Percentiles rank a stretch among this genome's conserved stretches.
Conservation (phyloP, 2,888 invertebrate species). For the Ischnura elegans region DNA sequence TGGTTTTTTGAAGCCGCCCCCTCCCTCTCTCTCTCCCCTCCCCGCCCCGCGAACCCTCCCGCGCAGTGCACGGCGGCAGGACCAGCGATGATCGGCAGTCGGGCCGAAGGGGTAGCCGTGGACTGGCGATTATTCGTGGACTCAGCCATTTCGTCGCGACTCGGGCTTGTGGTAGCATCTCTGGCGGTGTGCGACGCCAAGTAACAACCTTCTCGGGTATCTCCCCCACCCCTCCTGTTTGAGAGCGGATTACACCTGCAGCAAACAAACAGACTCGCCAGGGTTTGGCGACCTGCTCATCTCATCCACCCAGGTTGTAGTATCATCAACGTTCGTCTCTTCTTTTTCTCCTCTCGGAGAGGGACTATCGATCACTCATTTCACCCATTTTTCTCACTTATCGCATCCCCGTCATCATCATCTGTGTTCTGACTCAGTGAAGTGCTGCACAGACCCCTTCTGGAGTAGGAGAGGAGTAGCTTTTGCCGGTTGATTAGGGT, state of each 20-base stretch:
- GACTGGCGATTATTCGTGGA: not conserved
- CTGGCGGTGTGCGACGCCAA: not conserved
- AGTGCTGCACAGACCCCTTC: not conserved
- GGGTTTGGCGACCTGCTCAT: not conserved
- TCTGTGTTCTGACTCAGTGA: not conserved
- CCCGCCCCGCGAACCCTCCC: not conserved
- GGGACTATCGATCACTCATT: not conserved
- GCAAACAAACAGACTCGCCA: not conserved
- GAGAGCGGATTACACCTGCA: not conserved
- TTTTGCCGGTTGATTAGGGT: not conserved
- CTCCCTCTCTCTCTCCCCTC: slow-evolving; percentile 13
- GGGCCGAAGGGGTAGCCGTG: slow-evolving; percentile 57
- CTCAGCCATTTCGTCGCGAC: not conserved
- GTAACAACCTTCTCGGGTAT: not conserved
- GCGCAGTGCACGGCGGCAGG: not conserved
- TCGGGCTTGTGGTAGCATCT: not conserved
- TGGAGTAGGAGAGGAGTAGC: not conserved
- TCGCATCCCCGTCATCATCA: not conserved
- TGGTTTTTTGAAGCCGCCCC: not conserved
- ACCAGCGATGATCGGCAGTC: slow-evolving; percentile 9
- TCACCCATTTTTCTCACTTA: not conserved
- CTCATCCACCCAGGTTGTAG: slow-evolving; percentile 4
- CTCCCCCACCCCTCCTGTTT: not conserved
- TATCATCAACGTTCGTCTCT: not conserved
- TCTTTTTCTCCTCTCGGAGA: not conserved